Conservation (phyloP, 2,113 vertebrate species). For the Meles meles region DNA sequence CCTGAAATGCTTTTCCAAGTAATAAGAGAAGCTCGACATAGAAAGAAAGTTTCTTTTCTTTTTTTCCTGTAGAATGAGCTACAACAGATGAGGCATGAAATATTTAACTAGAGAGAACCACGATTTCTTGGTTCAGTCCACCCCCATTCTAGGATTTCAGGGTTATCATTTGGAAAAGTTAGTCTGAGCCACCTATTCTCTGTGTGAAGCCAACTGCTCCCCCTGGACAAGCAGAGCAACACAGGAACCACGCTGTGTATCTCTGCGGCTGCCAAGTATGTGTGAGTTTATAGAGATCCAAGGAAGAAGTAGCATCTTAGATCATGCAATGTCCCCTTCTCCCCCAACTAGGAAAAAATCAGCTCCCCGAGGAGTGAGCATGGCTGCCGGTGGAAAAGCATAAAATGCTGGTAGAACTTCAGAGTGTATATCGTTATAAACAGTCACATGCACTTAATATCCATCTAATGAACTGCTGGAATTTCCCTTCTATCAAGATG, state of each 20-base stretch:
- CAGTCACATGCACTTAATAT: background rate
- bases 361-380: background rate
- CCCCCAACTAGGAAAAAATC: background rate
- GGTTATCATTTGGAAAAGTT: background rate
- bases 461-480: background rate
- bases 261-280: background rate
- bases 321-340: background rate
- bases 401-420: background rate
- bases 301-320: background rate
- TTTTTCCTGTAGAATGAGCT: background rate
- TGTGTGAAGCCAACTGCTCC: background rate
- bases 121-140: background rate
- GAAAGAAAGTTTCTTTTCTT: slow-evolving; percentile 50
- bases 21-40: slow-evolving; percentile 42
- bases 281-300: background rate
- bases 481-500: background rate
- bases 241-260: background rate
- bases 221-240: background rate
- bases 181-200: background rate
- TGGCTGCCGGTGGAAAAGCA: background rate
- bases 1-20: slow-evolving; percentile 66
- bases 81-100: slow-evolving; percentile 61
- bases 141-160: background rate
- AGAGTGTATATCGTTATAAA: background rate
- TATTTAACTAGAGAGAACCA: background rate